These are phyloP conservation scores for Oceanites oceanicus DNA, from an alignment of 2,113 vertebrate genomes.

Conservation along the genomic window DNA sequence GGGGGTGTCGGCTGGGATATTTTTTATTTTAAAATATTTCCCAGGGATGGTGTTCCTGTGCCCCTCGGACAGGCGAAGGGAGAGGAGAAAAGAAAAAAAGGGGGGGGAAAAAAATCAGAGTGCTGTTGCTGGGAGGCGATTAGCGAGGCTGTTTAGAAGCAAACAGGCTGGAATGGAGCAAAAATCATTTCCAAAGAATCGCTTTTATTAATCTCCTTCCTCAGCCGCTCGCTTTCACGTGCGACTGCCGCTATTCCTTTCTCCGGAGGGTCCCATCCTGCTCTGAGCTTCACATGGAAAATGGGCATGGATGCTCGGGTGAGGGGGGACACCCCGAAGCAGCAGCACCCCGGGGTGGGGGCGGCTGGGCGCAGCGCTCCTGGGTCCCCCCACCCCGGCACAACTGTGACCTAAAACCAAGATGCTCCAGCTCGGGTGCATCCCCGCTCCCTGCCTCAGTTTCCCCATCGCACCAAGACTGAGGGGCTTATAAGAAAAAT, in stretches of 20 bases:
- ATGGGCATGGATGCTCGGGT: accelerated
- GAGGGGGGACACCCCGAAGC: background rate
- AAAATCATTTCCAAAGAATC: constrained; percentile 54
- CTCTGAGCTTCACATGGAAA: accelerated
- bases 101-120: background rate
- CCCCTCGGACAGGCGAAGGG: constrained; percentile 22
- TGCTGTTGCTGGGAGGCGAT: constrained; percentile 54
- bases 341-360: background rate
- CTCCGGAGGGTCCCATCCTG: background rate
- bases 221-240: background rate
- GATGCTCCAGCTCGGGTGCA: background rate
- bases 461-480: background rate
- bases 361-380: background rate
- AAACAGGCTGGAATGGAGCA: constrained; percentile 54
- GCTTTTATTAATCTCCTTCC: constrained; percentile 56
- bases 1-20: constrained; percentile 44
- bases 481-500: background rate
- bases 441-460: background rate
- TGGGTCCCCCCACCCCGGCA: accelerated
- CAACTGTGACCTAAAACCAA: too few species aligned
- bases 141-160: constrained; percentile 53
- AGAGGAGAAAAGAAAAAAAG: background rate
- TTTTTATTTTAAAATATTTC: constrained; percentile 76
- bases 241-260: background rate
- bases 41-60: constrained; percentile 52